Conservation (phyloP, 2,888 invertebrate species). For the Calameuta pallipes region DNA sequence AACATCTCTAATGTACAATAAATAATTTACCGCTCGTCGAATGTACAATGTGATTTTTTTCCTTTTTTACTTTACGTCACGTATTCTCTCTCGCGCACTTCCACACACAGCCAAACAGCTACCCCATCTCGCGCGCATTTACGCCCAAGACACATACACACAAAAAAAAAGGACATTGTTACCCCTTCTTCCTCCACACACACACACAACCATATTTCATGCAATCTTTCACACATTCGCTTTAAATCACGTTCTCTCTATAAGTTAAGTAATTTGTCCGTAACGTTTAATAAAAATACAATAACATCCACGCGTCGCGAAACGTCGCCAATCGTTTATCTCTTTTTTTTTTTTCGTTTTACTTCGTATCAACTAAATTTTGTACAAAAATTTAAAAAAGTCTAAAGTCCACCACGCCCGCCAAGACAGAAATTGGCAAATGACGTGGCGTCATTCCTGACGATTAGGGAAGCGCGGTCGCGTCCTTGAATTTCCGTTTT, state of each 20-base stretch:
- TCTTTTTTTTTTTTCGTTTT: not conserved
- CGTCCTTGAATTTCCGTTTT: not conserved
- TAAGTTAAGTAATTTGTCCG: constrained; percentile 58
- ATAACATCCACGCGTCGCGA: constrained; percentile 4
- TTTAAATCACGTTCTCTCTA: constrained; percentile 10
- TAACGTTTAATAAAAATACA: constrained; percentile 24
- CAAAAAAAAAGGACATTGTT: constrained; percentile 1
- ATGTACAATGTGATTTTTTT: constrained; percentile 50
- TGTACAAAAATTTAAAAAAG: constrained; percentile 48
- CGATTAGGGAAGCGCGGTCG: not conserved
- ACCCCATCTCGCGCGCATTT: not conserved
- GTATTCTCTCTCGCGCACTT: not conserved
- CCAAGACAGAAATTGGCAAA: not conserved
- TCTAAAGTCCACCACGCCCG: not conserved
- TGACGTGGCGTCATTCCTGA: not conserved
- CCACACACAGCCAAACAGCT: not conserved
- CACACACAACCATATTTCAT: constrained; percentile 10
- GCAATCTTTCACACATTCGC: not conserved
- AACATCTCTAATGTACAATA: constrained; percentile 58
- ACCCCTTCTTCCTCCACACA: not conserved
- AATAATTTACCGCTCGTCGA: constrained; percentile 59
- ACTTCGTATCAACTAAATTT: constrained; percentile 44
- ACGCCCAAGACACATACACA: not conserved
- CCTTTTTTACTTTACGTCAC: constrained; percentile 26
- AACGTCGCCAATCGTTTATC: not conserved